Percentiles rank a stretch among this genome's conserved stretches.
phyloP scores from a whole-genome alignment of 1,140 invertebrate genomes.

The Globodera rostochiensis region DNA sequence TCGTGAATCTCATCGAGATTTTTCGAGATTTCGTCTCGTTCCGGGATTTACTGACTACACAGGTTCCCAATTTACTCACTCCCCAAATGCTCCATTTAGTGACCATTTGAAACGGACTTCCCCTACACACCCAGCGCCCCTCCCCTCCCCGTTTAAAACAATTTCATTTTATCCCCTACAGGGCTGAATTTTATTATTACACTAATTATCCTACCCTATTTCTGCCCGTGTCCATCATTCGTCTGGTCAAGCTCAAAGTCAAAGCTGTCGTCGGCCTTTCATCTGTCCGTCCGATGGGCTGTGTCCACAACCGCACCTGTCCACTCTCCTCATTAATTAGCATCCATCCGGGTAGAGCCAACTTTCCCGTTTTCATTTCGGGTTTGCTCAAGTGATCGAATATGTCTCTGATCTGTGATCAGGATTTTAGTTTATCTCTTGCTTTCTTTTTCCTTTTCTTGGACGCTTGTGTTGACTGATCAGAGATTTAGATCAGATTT shows the following conservation, averaged over 20 bases:
- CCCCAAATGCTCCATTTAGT: too few relatives aligned
- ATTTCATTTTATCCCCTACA: too few relatives aligned
- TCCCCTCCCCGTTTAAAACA: too few relatives aligned
- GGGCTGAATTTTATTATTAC: not conserved
- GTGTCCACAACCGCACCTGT: not conserved
- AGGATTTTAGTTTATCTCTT: not conserved
- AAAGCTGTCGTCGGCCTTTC: not conserved
- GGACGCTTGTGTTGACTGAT: not conserved
- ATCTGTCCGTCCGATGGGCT: not conserved
- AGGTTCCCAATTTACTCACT: too few relatives aligned
- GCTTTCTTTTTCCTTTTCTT: not conserved
- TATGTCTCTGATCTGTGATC: not conserved
- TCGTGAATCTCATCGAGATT: too few relatives aligned
- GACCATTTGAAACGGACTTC: too few relatives aligned
- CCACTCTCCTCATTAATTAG: not conserved
- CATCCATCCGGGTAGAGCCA: not conserved
- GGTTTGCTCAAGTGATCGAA: not conserved
- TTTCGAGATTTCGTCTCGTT: too few relatives aligned
- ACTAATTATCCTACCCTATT: not conserved
- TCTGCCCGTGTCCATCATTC: not conserved
- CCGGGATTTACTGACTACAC: too few relatives aligned
- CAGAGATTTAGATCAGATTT: not conserved
- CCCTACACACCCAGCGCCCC: too few relatives aligned
- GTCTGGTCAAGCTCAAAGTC: not conserved
- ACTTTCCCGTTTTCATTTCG: not conserved